phyloP scores from a whole-genome alignment of 2,113 vertebrate species.

The Thunnus maccoyii region DNA sequence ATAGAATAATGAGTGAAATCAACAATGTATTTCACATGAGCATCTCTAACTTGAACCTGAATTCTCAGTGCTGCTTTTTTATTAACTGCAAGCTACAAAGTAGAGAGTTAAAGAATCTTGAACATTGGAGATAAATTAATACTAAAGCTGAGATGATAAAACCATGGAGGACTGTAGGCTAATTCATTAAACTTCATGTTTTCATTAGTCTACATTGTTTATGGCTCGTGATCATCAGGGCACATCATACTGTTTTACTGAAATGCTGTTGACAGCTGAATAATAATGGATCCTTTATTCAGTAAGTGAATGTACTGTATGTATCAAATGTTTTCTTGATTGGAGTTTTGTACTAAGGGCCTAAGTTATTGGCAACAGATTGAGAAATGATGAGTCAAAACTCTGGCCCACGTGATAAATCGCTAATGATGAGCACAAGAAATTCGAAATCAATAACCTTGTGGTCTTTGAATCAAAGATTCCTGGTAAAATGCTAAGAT shows the following conservation, averaged over 20 bases:
- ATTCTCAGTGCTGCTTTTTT: conserved; percentile 2
- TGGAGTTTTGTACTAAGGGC: too few relatives aligned
- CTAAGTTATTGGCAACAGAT: too few relatives aligned
- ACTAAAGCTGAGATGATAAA: background rate
- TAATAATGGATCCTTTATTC: background rate
- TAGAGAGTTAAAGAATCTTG: too few relatives aligned
- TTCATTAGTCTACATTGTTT: too few relatives aligned
- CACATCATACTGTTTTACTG: background rate
- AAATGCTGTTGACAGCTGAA: conserved; percentile 4
- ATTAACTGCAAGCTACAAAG: background rate
- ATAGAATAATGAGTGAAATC: conserved; percentile 14
- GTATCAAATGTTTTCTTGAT: too few relatives aligned
- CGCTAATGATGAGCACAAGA: too few relatives aligned
- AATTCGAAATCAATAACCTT: background rate
- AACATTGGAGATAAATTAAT: background rate
- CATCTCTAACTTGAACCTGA: background rate
- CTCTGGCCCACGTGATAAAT: background rate
- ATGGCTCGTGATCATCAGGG: background rate
- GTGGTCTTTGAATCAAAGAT: conserved; percentile 35
- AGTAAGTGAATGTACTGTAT: background rate
- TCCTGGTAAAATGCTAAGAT: conserved; percentile 34
- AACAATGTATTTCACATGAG: background rate
- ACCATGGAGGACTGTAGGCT: background rate
- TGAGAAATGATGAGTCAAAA: background rate
- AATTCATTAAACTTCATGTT: background rate